These are phyloP conservation scores for Xylocopa sonorina DNA, from an alignment of 1,140 invertebrate species.

Conservation along the genomic window DNA sequence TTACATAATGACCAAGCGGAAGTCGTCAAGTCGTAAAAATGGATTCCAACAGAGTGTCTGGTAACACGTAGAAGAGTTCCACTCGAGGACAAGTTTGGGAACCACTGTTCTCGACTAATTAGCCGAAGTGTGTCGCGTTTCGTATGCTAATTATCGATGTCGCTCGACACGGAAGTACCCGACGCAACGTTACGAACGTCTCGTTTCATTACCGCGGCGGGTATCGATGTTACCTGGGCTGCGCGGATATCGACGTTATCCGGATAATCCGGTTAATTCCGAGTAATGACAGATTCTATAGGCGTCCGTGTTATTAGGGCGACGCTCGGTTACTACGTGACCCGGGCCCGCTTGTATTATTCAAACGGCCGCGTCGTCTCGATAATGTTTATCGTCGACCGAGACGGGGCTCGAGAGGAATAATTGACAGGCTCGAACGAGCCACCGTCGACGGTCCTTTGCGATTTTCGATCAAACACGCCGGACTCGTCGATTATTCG, in stretches of 20 bases:
- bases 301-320: conserved; percentile 31
- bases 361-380: conserved; percentile 20
- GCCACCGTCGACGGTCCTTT: background rate
- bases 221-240: conserved; percentile 36
- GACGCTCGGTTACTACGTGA: conserved; percentile 13
- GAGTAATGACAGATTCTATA: conserved; percentile 50
- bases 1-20: too few species aligned
- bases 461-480: too few species aligned
- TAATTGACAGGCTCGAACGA: background rate
- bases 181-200: conserved; percentile 2
- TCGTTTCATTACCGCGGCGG: conserved; percentile 12
- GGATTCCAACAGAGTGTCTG: too few species aligned
- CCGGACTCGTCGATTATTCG: too few species aligned
- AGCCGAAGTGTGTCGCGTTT: background rate
- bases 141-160: background rate
- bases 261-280: conserved; percentile 52
- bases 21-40: too few species aligned
- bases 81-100: too few species aligned
- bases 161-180: background rate
- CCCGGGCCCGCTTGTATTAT: conserved; percentile 33
- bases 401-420: background rate
- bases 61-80: too few species aligned
- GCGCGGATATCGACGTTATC: conserved; percentile 39
- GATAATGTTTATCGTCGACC: conserved; percentile 10
- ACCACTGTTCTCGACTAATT: too few species aligned